Conservation (phyloP, 2,888 invertebrate species). For the Harpalus rubripes region DNA sequence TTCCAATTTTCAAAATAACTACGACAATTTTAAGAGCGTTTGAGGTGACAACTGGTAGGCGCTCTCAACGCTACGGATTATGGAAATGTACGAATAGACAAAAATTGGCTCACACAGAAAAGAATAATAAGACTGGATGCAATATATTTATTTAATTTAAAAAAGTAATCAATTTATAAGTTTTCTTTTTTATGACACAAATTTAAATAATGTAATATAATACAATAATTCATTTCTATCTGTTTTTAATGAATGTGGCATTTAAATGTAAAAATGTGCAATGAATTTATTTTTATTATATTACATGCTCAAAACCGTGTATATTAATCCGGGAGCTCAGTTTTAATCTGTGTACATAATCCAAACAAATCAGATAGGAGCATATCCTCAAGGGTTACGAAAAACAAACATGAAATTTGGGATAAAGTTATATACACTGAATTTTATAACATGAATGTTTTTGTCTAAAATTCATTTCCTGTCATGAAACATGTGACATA, state of each 20-base stretch:
- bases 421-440: not conserved
- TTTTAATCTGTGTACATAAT: constrained; percentile 7
- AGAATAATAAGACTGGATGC: no score
- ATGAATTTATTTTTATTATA: constrained; percentile 3
- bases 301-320: not conserved
- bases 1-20: no score
- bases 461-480: not conserved
- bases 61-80: no score
- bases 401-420: constrained; percentile 13
- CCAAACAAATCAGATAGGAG: constrained; percentile 13
- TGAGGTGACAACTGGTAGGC: no score
- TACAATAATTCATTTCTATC: not conserved
- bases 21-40: no score
- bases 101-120: no score
- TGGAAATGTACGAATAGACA: no score
- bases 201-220: not conserved
- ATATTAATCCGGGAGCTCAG: constrained; percentile 1
- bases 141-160: not conserved
- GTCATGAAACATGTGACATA: no score
- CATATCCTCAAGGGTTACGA: not conserved
- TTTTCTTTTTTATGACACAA: not conserved
- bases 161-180: not conserved
- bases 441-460: not conserved
- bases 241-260: not conserved
- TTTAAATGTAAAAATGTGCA: not conserved